Evolutionary conservation across 2,113 vertebrate species (phyloP).

Genomic region (Erinaceus europaeus): DNA sequence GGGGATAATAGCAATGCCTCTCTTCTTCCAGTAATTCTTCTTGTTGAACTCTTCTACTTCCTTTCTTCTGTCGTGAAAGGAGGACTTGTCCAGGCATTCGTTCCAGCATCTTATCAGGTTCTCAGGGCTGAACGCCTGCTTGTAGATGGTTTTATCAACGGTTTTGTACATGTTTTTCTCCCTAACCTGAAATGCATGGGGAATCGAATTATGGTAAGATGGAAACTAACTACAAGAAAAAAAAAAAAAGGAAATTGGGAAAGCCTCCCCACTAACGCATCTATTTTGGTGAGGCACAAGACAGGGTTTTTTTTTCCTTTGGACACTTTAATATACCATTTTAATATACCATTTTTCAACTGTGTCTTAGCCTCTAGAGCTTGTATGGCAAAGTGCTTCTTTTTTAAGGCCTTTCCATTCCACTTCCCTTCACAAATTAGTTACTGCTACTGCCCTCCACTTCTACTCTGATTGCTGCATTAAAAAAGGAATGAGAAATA

Average conservation of each 20-base stretch:
- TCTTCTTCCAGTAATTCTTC: conserved; percentile 89
- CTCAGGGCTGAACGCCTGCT: conserved; percentile 83
- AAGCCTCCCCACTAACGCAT: neutral
- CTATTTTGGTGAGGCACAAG: neutral
- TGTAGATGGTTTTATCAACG: conserved; percentile 82
- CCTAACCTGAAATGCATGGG: conserved; percentile 79
- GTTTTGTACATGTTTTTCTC: conserved; percentile 89
- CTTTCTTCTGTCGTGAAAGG: conserved; percentile 71
- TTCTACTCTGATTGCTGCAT: too few species aligned
- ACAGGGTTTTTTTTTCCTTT: neutral
- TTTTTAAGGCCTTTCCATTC: too few species aligned
- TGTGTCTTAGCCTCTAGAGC: too few species aligned
- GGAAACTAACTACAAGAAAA: conserved; percentile 40
- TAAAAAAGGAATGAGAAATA: too few species aligned
- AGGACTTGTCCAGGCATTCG: conserved; percentile 83
- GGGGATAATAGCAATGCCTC: conserved; percentile 86
- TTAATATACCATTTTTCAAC: too few species aligned
- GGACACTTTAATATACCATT: too few species aligned
- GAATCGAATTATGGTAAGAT: neutral
- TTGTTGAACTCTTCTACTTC: conserved; percentile 84
- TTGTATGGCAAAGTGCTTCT: too few species aligned
- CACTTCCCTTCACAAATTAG: too few species aligned
- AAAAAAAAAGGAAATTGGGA: neutral
- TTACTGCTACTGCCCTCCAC: too few species aligned
- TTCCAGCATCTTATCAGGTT: conserved; percentile 86